Evolutionary conservation across 1,140 invertebrate genomes (phyloP), one percentile per base, ranked within the genome.

Genomic region (Homalodisca vitripennis): DNA sequence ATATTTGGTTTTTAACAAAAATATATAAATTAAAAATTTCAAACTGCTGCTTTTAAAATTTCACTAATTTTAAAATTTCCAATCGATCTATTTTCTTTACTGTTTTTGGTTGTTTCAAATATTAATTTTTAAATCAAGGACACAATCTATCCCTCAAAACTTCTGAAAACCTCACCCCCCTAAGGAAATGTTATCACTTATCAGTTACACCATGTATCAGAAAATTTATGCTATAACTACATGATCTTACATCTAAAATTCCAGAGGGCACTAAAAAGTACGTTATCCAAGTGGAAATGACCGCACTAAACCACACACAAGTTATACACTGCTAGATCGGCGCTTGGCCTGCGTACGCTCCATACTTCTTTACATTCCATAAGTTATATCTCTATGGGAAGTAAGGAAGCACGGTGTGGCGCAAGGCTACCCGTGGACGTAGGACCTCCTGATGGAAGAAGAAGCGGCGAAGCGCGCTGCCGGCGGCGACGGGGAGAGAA

Each of bases 331-430:
- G 17, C 6, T 10, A 6, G 34, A 17, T 10, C 6, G 48, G 22
- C 3, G 48, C 3, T 12, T 22, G 22, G 48, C 48, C 48, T 51
- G 48, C 48, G 48, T 20, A 51, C 48, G 48, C 48, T 51, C 48
- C 48, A 51, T 51, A 51, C 48, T 51, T 51, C 48, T 51, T 51
- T 51, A 51, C 48, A 51, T 51, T 51, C 48, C 48, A 51, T 51
- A 51, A 51, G 48, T 51, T 22, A 51, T 12, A 51, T 10, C 48
- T 51, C 48, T 51, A 51, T 51, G 48, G 48, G 48, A 51, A 51
- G 48, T 51, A 51, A 51, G 48, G 48, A 51, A 51, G 48, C 48
- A 51, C 48, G 48, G 48, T 51, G 48, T 51, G 48, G 48, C 48
- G 48, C 48, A 51, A 51, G 48, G 14, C 22, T n/a, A n/a, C n/a